Evolutionary conservation across 2,888 invertebrate species (phyloP).

Genomic region (Melanostoma scalare): DNA sequence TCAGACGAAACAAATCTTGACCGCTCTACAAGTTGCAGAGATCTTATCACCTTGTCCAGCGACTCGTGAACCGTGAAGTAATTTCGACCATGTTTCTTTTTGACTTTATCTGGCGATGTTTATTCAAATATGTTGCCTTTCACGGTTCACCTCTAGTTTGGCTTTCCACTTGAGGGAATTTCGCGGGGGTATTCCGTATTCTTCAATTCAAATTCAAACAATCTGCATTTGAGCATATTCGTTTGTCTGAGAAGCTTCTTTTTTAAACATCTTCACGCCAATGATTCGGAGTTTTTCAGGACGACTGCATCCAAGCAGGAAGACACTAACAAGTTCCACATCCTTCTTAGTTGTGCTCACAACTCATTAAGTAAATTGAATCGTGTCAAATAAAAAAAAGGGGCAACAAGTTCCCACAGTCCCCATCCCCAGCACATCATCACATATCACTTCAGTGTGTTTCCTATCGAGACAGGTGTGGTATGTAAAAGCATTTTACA

Average conservation of each 20-base stretch:
- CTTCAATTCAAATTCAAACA: conserved; percentile 35
- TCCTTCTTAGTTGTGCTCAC: conserved; percentile 61
- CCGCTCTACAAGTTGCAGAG: conserved; percentile 55
- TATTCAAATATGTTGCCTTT: conserved; percentile 65
- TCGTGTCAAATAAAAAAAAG: conserved; percentile 56
- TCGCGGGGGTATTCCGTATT: conserved; percentile 33
- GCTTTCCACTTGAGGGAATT: conserved; percentile 69
- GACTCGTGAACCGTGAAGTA: conserved; percentile 67
- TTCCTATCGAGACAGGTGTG: conserved; percentile 58
- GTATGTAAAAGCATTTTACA: conserved; percentile 60
- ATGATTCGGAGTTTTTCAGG: conserved; percentile 73
- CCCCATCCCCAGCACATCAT: conserved; percentile 18
- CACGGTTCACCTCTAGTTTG: conserved; percentile 62
- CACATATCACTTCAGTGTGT: conserved; percentile 7
- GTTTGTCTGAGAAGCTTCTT: conserved; percentile 8
- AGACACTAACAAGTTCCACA: conserved; percentile 64
- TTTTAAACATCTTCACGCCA: conserved; percentile 68
- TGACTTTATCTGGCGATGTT: conserved; percentile 20
- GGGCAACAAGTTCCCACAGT: conserved; percentile 67
- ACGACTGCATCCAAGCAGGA: conserved; percentile 66
- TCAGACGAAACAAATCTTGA: conserved; percentile 51
- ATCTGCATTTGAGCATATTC: conserved; percentile 31
- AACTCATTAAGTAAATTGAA: conserved; percentile 71
- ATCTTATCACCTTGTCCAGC: conserved; percentile 62
- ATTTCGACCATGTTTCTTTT: conserved; percentile 47